Evolutionary conservation across 2,113 vertebrate genomes (phyloP).

Genomic region (Vulpes ferrilata): DNA sequence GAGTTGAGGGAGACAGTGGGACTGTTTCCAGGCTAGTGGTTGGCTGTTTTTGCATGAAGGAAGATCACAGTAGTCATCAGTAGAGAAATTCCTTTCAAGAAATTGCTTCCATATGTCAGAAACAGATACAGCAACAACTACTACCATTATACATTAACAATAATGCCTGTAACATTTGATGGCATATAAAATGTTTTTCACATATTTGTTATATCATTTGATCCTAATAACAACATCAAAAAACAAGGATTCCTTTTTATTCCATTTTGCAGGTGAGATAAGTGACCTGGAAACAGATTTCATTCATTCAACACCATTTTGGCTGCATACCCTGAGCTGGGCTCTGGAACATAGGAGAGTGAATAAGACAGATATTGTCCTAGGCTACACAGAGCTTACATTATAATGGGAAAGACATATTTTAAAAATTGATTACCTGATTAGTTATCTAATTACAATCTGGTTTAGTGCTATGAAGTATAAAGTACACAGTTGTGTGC

Average conservation of each 20-base stretch:
- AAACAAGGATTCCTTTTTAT: conserved; percentile 18
- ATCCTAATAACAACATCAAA: not conserved
- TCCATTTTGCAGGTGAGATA: not conserved
- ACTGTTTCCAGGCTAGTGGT: not conserved
- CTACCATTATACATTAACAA: not conserved
- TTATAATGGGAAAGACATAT: not conserved
- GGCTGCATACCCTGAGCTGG: not conserved
- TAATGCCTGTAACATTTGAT: not conserved
- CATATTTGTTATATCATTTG: not conserved
- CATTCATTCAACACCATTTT: conserved; percentile 8
- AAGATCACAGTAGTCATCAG: conserved; percentile 6
- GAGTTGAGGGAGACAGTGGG: not conserved
- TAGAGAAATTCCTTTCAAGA: not conserved
- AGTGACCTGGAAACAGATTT: not conserved
- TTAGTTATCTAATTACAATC: not conserved
- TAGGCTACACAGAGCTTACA: not conserved
- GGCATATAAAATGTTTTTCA: not conserved
- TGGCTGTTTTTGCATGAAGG: not conserved
- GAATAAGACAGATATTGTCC: not conserved
- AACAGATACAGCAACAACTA: not conserved
- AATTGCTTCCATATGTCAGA: conserved; percentile 23
- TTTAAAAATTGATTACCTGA: not conserved
- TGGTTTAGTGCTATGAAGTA: not conserved
- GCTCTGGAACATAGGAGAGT: not conserved
- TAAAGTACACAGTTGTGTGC: not conserved